These are phyloP conservation scores for Centropus unirufus DNA, from an alignment of 2,113 vertebrate genomes.

Conservation along the genomic window DNA sequence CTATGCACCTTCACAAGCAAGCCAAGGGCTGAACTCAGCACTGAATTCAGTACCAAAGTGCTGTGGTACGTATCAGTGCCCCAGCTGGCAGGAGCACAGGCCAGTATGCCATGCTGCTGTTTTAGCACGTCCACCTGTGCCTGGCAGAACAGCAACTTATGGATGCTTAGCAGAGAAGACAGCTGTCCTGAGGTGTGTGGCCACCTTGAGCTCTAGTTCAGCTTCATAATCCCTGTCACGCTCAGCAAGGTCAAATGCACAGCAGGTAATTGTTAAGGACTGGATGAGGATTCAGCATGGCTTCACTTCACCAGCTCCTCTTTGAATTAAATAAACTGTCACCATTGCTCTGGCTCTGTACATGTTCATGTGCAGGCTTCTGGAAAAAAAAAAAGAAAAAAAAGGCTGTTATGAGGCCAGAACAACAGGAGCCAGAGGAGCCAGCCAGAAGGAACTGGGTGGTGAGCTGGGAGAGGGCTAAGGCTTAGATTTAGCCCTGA, in stretches of 20 bases:
- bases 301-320: background rate
- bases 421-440: background rate
- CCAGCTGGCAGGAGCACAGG: background rate
- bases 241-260: background rate
- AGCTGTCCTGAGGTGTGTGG: background rate
- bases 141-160: background rate
- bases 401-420: background rate
- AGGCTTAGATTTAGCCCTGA: background rate
- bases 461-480: background rate
- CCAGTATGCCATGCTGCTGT: background rate
- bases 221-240: background rate
- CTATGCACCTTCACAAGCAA: background rate
- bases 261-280: background rate
- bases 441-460: background rate
- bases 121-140: background rate
- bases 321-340: background rate
- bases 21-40: background rate
- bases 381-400: background rate
- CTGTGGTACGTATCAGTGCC: background rate
- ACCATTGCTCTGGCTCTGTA: background rate
- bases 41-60: background rate
- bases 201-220: background rate
- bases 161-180: background rate
- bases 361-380: background rate
- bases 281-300: background rate